Percentiles rank a stretch among this genome's conserved stretches.
Evolutionary conservation across 1,140 invertebrate genomes (phyloP).

Genomic region (Heliconius hewitsoni): DNA sequence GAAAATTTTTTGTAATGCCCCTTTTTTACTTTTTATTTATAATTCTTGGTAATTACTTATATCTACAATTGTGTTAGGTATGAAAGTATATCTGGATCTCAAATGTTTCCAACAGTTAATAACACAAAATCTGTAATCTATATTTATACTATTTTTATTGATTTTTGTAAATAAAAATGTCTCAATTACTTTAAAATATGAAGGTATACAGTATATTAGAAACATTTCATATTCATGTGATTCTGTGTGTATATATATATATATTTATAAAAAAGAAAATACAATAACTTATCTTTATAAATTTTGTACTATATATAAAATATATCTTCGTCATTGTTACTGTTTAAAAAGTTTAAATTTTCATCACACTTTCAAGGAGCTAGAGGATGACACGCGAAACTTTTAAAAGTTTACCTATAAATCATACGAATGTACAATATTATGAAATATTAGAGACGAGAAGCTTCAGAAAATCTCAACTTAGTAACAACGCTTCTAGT

Average conservation of each 20-base stretch:
- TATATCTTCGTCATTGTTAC: constrained; percentile 5
- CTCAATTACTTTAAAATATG: too few species aligned
- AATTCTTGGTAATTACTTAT: neutral
- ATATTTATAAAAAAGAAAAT: too few species aligned
- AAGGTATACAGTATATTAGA: too few species aligned
- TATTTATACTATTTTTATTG: too few species aligned
- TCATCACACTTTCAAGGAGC: constrained; percentile 11
- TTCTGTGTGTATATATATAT: too few species aligned
- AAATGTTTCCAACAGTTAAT: too few species aligned
- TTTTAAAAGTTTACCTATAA: constrained; percentile 11
- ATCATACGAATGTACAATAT: constrained; percentile 12
- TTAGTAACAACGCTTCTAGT: constrained; percentile 8
- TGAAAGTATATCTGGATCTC: too few species aligned
- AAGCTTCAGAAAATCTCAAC: constrained; percentile 6
- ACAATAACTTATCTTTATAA: too few species aligned
- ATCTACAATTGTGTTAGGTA: too few species aligned
- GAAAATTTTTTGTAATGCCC: neutral
- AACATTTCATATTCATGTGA: too few species aligned
- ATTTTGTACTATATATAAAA: neutral
- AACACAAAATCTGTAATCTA: too few species aligned
- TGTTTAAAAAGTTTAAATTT: constrained; percentile 9
- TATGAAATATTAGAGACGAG: constrained; percentile 14
- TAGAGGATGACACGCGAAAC: constrained; percentile 7
- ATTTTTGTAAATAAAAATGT: too few species aligned
- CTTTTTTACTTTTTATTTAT: neutral